Percentiles rank a stretch among this genome's conserved stretches.
Conservation (phyloP, 2,113 vertebrate genomes). For the Illadopsis cleaveri region DNA sequence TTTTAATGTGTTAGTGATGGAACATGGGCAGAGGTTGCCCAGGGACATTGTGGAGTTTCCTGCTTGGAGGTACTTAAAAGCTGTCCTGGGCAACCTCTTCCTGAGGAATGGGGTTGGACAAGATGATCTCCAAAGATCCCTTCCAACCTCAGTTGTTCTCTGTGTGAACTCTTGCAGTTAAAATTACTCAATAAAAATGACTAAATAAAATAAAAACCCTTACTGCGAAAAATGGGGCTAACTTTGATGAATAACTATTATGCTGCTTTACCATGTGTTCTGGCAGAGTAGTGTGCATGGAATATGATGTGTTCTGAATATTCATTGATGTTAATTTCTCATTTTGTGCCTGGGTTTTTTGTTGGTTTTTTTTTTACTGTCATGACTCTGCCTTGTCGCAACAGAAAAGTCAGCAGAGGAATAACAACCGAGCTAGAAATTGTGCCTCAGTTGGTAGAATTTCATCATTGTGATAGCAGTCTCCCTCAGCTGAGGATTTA, state of each 20-base stretch:
- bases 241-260: neutral
- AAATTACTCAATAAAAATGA: neutral
- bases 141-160: neutral
- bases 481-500: neutral
- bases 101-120: neutral
- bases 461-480: neutral
- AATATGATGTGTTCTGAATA: neutral
- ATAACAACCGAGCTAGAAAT: neutral
- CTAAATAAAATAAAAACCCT: neutral
- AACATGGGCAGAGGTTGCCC: neutral
- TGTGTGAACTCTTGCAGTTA: neutral
- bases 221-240: neutral
- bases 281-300: neutral
- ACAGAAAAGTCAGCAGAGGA: neutral
- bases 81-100: neutral
- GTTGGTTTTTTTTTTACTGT: neutral
- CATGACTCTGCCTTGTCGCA: neutral
- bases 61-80: neutral
- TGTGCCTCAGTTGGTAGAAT: neutral
- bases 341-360: neutral
- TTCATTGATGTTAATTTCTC: neutral
- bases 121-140: neutral
- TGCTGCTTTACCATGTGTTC: neutral
- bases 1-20: neutral
- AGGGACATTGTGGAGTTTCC: neutral